These are phyloP conservation scores for Enteromius mattozi DNA, from an alignment of 2,797 vertebrate species.

Conservation along the genomic window DNA sequence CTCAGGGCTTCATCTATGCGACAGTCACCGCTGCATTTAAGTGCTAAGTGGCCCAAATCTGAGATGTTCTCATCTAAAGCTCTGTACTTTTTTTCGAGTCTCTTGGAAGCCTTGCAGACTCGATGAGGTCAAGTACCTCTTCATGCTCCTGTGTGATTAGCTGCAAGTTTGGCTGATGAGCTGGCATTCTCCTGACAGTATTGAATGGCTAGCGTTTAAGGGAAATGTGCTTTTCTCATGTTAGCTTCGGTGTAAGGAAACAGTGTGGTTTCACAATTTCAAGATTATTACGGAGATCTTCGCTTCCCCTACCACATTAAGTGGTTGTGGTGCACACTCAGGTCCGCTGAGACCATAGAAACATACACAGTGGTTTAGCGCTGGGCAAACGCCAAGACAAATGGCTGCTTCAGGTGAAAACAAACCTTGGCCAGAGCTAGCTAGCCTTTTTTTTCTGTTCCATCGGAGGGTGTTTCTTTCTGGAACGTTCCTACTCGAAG, in stretches of 20 bases:
- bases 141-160: slow-evolving; percentile 36
- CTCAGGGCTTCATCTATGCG: slow-evolving; percentile 16
- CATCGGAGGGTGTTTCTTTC: slow-evolving; percentile 57
- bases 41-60: slow-evolving; percentile 25
- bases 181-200: slow-evolving; percentile 45
- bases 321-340: slow-evolving; percentile 80
- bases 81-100: slow-evolving; percentile 3
- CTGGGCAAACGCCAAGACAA: slow-evolving; percentile 81
- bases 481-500: slow-evolving; percentile 67
- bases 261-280: slow-evolving; percentile 81
- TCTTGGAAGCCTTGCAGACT: slow-evolving; percentile 28
- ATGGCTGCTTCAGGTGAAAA: slow-evolving; percentile 84
- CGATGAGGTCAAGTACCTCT: slow-evolving; percentile 40
- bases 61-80: slow-evolving; percentile 25
- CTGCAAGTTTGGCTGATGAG: slow-evolving; percentile 36
- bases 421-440: slow-evolving; percentile 74
- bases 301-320: slow-evolving; percentile 75
- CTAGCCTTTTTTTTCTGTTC: slow-evolving; percentile 56
- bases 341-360: slow-evolving; percentile 80
- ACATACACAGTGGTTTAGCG: slow-evolving; percentile 82
- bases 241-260: slow-evolving; percentile 72
- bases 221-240: slow-evolving; percentile 56
- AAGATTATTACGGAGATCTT: slow-evolving; percentile 81
- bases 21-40: background rate
- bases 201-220: slow-evolving; percentile 58